Percentiles rank a stretch among this genome's conserved stretches.
phyloP scores from a whole-genome alignment of 2,888 invertebrate species.

The Campoplex capitator region DNA sequence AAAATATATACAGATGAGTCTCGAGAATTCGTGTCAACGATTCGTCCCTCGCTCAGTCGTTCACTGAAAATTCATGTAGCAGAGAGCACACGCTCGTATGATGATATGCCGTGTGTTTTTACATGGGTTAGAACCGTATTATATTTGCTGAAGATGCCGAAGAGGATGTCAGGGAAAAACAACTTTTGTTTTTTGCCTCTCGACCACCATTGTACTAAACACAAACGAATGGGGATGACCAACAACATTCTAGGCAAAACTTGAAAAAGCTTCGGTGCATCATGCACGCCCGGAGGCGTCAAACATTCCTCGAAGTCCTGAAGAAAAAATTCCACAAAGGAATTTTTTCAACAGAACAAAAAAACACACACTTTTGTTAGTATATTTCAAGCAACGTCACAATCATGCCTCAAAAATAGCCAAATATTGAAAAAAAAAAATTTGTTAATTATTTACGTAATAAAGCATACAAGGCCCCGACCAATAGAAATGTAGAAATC shows the following conservation, averaged over 20 bases:
- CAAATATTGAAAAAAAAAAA: background rate
- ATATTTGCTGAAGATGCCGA: background rate
- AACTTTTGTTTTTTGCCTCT: background rate
- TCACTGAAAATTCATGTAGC: slow-evolving; percentile 46
- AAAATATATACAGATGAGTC: slow-evolving; percentile 33
- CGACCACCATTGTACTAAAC: too few species aligned
- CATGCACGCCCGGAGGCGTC: background rate
- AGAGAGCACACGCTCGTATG: slow-evolving; percentile 18
- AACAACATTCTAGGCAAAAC: background rate
- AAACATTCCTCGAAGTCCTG: background rate
- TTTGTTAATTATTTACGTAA: background rate
- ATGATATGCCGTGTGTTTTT: slow-evolving; percentile 14
- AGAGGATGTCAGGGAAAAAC: background rate
- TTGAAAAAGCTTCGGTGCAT: background rate
- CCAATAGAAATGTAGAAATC: background rate
- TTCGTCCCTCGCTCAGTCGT: slow-evolving; percentile 8
- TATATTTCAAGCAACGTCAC: background rate
- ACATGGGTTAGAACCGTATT: background rate
- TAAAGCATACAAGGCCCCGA: background rate
- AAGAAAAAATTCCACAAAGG: background rate
- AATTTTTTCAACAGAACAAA: background rate
- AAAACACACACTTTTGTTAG: background rate
- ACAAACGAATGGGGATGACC: background rate
- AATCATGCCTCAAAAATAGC: slow-evolving; percentile 1
- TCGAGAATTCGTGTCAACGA: slow-evolving; percentile 13